These are phyloP conservation scores for Drosophila elegans DNA, from an alignment of 1,140 invertebrate genomes.

Conservation along the genomic window DNA sequence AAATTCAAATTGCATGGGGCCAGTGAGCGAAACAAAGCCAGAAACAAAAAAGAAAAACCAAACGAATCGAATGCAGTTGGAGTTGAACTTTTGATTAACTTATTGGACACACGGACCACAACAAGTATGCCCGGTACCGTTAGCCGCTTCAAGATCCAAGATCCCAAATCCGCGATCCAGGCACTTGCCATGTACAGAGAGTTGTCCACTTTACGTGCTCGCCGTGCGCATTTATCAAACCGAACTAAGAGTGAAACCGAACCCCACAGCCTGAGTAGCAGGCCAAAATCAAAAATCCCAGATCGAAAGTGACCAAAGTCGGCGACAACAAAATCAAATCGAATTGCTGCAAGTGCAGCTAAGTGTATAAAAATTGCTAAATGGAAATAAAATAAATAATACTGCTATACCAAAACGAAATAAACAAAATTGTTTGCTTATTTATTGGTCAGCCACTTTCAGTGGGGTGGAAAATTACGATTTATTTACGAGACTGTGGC, in stretches of 20 bases:
- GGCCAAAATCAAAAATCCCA: slow-evolving; percentile 23
- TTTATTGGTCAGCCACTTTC: slow-evolving; percentile 16
- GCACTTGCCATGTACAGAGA: slow-evolving; percentile 50
- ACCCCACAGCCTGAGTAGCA: slow-evolving; percentile 27
- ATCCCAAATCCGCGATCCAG: slow-evolving; percentile 16
- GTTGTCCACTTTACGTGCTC: slow-evolving; percentile 71
- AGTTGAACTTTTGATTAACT: slow-evolving; percentile 82
- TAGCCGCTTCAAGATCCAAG: slow-evolving; percentile 24
- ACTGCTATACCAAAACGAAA: slow-evolving; percentile 7
- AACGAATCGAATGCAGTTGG: slow-evolving; percentile 37
- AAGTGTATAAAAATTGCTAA: slow-evolving; percentile 37
- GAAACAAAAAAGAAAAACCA: slow-evolving; percentile 25
- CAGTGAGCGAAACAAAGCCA: slow-evolving; percentile 19
- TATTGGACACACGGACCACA: slow-evolving; percentile 58
- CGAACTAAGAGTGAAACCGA: slow-evolving; percentile 55
- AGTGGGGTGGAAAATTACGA: background rate
- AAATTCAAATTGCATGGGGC: slow-evolving; percentile 58
- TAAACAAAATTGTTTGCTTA: slow-evolving; percentile 29
- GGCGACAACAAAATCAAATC: slow-evolving; percentile 63
- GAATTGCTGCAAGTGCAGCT: slow-evolving; percentile 18
- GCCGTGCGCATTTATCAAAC: slow-evolving; percentile 63
- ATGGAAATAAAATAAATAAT: slow-evolving; percentile 30
- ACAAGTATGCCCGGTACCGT: slow-evolving; percentile 55
- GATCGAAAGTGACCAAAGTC: slow-evolving; percentile 75
- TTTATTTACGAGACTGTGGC: slow-evolving; percentile 3